Base-by-base conservation (phyloP, 2,888 invertebrate genomes). In the Diaphora mendica region DNA sequence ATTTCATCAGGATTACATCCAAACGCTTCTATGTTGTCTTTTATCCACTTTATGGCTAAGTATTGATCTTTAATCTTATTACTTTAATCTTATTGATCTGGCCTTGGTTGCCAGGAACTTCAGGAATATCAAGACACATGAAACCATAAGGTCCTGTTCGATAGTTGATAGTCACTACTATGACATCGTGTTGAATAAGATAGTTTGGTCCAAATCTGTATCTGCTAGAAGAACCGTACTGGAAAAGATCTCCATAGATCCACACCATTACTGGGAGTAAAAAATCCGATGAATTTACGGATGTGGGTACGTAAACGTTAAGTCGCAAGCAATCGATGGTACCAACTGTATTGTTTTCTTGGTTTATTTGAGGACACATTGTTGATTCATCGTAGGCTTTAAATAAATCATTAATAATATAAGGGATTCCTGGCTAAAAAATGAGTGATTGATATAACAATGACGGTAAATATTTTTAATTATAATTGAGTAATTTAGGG, bases 31-130 rank as follows among this genome's bases (percentile, higher is more conserved):
- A 87, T 86, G 64, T 87, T 86, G 8, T 79, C 64, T 71, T 81
- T 83, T 26, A 87, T 71, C 86, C 87, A 87, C 73, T 76, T 77
- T 2, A 87, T 72, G n/a, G 83, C 87, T 2, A 78, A 30, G 17
- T 81, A 68, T 66, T 86, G 86, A 72, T 87, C 87, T 78, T 82
- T 86, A 0, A 87, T n/a, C n/a, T n/a, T n/a, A n/a, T n/a, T n/a
- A n/a, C n/a, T n/a, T n/a, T n/a, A n/a, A n/a, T n/a, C n/a, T n/a
- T n/a, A n/a, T n/a, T n/a, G n/a, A n/a, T n/a, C n/a, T n/a, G 74
- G 0, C 87, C 87, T 64, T 85, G 82, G 68, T 87, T 87, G 3
- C 86, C 87, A 9, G 85, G 78, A 5, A 84, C 77, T 44, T 80
- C 76, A 8, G 82, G 76, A 30, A 74, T 79, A 55, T 83, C 82